These are phyloP conservation scores for Leptobrachium leishanense DNA, from an alignment of 2,113 vertebrate species.

Conservation along the genomic window DNA sequence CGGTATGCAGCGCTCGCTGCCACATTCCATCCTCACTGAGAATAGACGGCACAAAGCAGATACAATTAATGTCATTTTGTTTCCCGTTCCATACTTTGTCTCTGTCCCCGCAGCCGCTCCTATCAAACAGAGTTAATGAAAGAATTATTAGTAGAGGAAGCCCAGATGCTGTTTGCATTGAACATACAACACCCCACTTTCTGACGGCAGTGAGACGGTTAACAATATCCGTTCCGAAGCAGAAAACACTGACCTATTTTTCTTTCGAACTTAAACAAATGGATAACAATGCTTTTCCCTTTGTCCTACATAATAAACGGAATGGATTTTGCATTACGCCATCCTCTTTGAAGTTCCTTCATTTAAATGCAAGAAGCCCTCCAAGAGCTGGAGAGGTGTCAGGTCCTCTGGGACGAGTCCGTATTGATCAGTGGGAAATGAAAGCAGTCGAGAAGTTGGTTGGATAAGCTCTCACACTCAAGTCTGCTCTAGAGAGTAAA, in stretches of 20 bases:
- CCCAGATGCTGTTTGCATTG: too few species aligned
- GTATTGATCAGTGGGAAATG: conserved; percentile 19
- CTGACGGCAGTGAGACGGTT: neutral
- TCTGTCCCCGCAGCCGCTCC: too few species aligned
- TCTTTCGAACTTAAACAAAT: conserved; percentile 8
- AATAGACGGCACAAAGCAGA: too few species aligned
- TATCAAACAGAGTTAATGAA: too few species aligned
- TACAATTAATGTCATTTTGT: too few species aligned
- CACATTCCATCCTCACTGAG: too few species aligned
- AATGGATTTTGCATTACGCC: conserved; percentile 11
- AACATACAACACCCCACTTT: too few species aligned
- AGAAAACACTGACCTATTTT: conserved; percentile 31
- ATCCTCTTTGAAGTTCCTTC: conserved; percentile 18
- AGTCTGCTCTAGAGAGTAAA: neutral
- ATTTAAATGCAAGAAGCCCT: conserved; percentile 26
- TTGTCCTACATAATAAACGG: conserved; percentile 23
- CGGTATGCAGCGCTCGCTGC: too few species aligned
- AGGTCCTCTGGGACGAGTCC: conserved; percentile 8
- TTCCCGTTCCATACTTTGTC: too few species aligned
- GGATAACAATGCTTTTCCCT: conserved; percentile 25
- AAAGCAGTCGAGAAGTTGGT: neutral
- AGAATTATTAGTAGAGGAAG: too few species aligned
- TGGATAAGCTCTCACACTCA: conserved; percentile 12
- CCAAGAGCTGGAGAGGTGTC: neutral
- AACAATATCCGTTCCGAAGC: neutral